Percentiles rank a stretch among this genome's conserved stretches.
These are phyloP conservation scores for Aramus guarauna DNA, from an alignment of 2,113 vertebrate species.

Conservation along the genomic window DNA sequence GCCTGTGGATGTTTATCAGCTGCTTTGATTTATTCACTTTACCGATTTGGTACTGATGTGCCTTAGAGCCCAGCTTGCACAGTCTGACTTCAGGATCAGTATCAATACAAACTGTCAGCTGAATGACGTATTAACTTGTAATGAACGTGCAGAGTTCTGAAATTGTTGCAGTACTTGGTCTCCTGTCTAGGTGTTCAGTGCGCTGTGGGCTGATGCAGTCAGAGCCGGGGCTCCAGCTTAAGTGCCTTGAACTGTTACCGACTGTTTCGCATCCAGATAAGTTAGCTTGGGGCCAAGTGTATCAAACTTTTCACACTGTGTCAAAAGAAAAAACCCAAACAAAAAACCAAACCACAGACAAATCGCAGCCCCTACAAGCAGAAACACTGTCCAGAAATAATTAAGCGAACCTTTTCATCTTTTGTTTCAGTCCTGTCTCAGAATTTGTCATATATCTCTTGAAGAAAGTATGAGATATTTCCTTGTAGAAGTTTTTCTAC, in stretches of 20 bases:
- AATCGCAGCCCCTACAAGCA: background rate
- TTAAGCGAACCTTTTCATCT: background rate
- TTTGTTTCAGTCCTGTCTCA: background rate
- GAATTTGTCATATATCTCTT: background rate
- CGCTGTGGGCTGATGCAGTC: background rate
- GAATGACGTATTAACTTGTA: background rate
- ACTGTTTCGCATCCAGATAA: background rate
- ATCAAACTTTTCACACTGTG: background rate
- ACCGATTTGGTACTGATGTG: background rate
- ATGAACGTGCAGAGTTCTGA: background rate
- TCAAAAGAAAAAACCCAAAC: background rate
- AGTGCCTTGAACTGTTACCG: background rate
- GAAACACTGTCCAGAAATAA: background rate
- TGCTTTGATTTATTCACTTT: background rate
- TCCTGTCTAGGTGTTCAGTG: background rate
- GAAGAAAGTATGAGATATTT: background rate
- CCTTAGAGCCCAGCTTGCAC: background rate
- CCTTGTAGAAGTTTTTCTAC: background rate
- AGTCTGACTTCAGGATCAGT: background rate
- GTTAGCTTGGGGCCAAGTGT: background rate
- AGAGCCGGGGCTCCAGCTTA: background rate
- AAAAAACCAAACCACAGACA: background rate
- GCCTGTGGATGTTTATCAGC: background rate
- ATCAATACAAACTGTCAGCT: background rate
- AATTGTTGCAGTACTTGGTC: background rate